Conservation (phyloP, 2,888 invertebrate species). For the Strigamia maritima region DNA sequence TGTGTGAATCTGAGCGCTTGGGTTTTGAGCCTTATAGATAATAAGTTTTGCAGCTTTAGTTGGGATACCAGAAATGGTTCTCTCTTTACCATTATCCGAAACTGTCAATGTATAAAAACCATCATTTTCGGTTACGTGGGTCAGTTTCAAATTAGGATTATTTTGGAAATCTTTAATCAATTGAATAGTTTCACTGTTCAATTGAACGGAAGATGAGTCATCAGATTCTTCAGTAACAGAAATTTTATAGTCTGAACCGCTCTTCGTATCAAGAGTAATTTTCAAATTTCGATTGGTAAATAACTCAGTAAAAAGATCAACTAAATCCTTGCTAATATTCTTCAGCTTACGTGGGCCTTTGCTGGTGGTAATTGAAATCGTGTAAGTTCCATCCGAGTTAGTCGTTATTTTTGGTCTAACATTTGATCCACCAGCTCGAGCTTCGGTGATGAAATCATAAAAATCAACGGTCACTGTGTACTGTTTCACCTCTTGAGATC, state of each 20-base stretch:
- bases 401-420: not conserved
- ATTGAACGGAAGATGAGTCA: not conserved
- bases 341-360: not conserved
- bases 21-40: not conserved
- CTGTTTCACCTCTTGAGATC: not conserved
- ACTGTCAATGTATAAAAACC: not conserved
- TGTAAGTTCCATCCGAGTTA: not conserved
- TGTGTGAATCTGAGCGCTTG: not conserved
- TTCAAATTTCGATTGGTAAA: not conserved
- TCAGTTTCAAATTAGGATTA: not conserved
- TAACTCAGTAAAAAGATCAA: not conserved
- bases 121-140: not conserved
- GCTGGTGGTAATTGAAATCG: not conserved
- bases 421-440: not conserved
- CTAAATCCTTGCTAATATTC: not conserved
- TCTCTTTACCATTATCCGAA: not conserved
- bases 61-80: not conserved
- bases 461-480: not conserved
- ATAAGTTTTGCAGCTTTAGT: not conserved
- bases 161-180: not conserved
- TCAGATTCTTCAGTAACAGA: not conserved
- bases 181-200: not conserved
- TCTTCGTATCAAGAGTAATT: not conserved
- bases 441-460: not conserved
- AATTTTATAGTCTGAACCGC: not conserved